Evolutionary conservation across 2,797 vertebrate species (phyloP).

Genomic region (Picus viridis): DNA sequence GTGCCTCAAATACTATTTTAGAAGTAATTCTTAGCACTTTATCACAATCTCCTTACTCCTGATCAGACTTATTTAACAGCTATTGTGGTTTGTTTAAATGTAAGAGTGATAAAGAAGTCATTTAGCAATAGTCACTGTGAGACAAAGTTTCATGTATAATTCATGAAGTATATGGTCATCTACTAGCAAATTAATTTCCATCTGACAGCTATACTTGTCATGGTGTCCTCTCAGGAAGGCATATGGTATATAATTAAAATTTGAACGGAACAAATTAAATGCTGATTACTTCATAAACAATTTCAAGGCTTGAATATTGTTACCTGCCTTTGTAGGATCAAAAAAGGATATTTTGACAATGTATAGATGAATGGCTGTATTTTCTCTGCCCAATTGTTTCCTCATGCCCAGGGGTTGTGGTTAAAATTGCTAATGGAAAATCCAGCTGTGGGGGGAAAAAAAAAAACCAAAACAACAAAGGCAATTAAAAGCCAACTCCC

Average conservation of each 20-base stretch:
- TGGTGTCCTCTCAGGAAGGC: constrained; percentile 77
- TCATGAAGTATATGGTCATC: constrained; percentile 81
- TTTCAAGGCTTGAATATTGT: constrained; percentile 75
- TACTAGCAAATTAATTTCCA: constrained; percentile 79
- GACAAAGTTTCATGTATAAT: constrained; percentile 81
- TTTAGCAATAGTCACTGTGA: constrained; percentile 75
- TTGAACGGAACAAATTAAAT: constrained; percentile 81
- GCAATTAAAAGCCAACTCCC: neutral
- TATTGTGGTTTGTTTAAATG: constrained; percentile 76
- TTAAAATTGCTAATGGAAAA: constrained; percentile 56
- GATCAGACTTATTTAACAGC: constrained; percentile 77
- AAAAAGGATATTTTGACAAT: constrained; percentile 70
- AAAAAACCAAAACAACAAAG: too few species aligned
- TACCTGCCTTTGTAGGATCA: constrained; percentile 72
- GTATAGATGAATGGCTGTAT: constrained; percentile 1
- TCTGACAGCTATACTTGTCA: constrained; percentile 75
- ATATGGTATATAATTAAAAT: constrained; percentile 80
- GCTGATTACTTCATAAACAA: constrained; percentile 80
- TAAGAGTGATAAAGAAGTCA: constrained; percentile 76
- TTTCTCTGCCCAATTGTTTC: constrained; percentile 31
- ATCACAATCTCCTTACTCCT: constrained; percentile 66
- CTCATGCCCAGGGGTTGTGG: constrained; percentile 36
- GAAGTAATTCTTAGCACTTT: constrained; percentile 66
- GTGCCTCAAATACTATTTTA: constrained; percentile 52
- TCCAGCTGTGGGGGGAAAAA: neutral